Base-by-base conservation (phyloP, 2,113 vertebrate genomes). In the Corythoichthys intestinalis region DNA sequence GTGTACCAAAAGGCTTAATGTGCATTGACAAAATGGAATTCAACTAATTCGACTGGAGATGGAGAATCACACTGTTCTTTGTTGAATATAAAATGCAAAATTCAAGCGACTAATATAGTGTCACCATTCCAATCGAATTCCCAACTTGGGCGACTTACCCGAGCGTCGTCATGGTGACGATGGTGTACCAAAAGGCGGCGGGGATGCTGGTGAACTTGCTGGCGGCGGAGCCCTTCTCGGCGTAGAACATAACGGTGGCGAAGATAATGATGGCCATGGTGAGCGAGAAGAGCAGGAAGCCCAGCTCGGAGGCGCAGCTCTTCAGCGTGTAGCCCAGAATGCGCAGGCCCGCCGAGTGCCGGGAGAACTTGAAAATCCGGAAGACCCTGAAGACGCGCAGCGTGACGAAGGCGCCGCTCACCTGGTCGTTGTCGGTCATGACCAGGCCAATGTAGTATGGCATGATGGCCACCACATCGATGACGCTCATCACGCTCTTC, bases 191-290 rank as follows among this genome's bases (percentile, higher is more conserved):
- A 91, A 99, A 99, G 75, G 97, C 94, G 5, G 97, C 97, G 50
- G 97, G 97, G 79, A 99, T 99, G 85, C 97, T 99, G 92, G 97
- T 99, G 93, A 99, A 99, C 93, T 98, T 99, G 95, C 89, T 99
- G 90, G 94, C 92, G 1, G 94, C 86, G 67, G 97, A 99, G 70
- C 97, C 96, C 74, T 99, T 99, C 91, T 99, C 97, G 56, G 97
- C 97, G 85, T 99, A 99, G 90, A 98, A 99, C 97, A 99, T 99
- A 67, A 99, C 97, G 0, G 97, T 99, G n/a, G 97, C 97, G 77
- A 99, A 99, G 88, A 99, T 99, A 80, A 99, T 99, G 93, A 99
- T 99, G 87, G 97, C 97, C 97, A 99, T 99, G 57, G 97, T 99
- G 82, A 99, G 95, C 2, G 97, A 99, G 91, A 99, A 99, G 66